phyloP scores from a whole-genome alignment of 2,113 vertebrate genomes.

The Furnarius figulus region DNA sequence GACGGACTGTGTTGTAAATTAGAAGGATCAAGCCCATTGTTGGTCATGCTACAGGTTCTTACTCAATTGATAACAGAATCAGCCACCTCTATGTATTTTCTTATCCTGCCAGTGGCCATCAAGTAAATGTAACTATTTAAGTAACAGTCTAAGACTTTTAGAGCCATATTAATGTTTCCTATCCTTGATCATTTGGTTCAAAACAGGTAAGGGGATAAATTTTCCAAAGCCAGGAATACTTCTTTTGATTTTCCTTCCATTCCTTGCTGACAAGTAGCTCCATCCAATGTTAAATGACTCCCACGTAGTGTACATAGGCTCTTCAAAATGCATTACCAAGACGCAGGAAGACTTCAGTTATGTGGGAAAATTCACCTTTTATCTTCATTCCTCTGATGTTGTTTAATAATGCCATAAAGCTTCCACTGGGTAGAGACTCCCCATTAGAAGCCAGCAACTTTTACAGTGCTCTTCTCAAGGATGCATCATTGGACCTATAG shows the following conservation, averaged over 20 bases:
- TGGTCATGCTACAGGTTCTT: neutral
- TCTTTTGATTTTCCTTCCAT: neutral
- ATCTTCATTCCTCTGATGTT: neutral
- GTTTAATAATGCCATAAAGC: neutral
- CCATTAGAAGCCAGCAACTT: neutral
- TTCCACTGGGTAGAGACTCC: neutral
- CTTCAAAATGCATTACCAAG: neutral
- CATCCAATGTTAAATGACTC: neutral
- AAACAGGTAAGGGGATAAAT: neutral
- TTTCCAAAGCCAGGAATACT: neutral
- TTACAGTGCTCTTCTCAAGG: neutral
- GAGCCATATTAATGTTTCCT: neutral
- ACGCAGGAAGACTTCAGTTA: neutral
- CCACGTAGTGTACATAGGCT: accelerated
- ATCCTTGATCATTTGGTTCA: neutral
- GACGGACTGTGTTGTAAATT: neutral
- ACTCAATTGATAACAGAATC: neutral
- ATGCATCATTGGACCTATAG: accelerated
- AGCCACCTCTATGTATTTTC: neutral
- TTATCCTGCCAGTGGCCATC: neutral
- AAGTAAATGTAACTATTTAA: neutral
- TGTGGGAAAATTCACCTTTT: neutral
- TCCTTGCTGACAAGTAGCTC: neutral
- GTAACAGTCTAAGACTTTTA: neutral
- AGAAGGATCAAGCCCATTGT: neutral